A percentile compares a stretch with the other conserved stretches of the same genome.
Conservation (phyloP, 2,888 invertebrate genomes). For the Muschampia plurimacula region DNA sequence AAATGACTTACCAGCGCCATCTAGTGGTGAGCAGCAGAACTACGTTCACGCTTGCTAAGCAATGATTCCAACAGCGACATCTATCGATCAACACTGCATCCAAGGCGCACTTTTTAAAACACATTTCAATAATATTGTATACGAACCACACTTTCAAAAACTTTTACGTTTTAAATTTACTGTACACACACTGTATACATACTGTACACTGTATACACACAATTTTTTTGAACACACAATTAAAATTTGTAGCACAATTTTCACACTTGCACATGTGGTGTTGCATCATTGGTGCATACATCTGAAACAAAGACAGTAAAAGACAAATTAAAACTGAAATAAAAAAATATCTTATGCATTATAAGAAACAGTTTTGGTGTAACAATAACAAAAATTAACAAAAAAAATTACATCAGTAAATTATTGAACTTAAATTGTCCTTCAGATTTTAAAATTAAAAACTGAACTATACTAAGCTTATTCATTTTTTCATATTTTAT, state of each 20-base stretch:
- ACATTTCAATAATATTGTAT: slow-evolving; percentile 48
- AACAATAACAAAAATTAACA: too few relatives aligned
- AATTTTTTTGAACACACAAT: slow-evolving; percentile 60
- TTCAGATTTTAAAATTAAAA: too few relatives aligned
- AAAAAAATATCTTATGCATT: not conserved
- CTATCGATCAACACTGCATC: slow-evolving; percentile 80
- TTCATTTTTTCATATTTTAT: too few relatives aligned
- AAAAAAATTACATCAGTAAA: too few relatives aligned
- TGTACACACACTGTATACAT: too few relatives aligned
- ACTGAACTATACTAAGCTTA: too few relatives aligned
- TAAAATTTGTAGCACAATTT: slow-evolving; percentile 61
- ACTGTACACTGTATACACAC: too few relatives aligned
- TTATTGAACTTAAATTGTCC: too few relatives aligned
- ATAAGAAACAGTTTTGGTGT: too few relatives aligned
- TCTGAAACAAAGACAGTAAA: slow-evolving; percentile 67
- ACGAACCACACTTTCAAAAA: slow-evolving; percentile 41
- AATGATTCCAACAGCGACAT: slow-evolving; percentile 73
- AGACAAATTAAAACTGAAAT: slow-evolving; percentile 28
- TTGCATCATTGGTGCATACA: slow-evolving; percentile 66
- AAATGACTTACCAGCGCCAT: slow-evolving; percentile 69
- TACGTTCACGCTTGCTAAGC: slow-evolving; percentile 61
- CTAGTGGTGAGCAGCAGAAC: slow-evolving; percentile 67
- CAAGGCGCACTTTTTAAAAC: slow-evolving; percentile 70
- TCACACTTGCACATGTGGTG: slow-evolving; percentile 72
- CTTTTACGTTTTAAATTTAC: slow-evolving; percentile 61